Evolutionary conservation across 2,888 invertebrate genomes (phyloP).

Genomic region (Drosophila nr. perissopoda): DNA sequence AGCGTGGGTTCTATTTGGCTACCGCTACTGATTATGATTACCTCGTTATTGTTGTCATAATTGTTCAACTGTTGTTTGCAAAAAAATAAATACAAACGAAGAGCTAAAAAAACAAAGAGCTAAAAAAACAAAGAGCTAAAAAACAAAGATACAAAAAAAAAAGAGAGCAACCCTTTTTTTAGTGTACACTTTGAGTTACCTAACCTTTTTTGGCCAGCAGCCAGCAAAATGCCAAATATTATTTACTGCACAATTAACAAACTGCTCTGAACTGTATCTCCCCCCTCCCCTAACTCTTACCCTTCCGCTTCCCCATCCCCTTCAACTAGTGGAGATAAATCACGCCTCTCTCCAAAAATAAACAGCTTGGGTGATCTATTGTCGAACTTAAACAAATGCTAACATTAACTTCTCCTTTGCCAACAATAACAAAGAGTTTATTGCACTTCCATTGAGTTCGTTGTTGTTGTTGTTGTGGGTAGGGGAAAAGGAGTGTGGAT

Average conservation of each 20-base stretch:
- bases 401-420: conserved; percentile 66
- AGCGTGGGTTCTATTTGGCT: conserved; percentile 61
- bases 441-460: conserved; percentile 67
- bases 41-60: conserved; percentile 65
- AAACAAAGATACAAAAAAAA: not conserved
- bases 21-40: conserved; percentile 73
- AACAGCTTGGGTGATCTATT: conserved; percentile 58
- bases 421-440: conserved; percentile 76
- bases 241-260: conserved; percentile 10
- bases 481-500: not conserved
- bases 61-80: conserved; percentile 55
- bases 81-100: conserved; percentile 22
- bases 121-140: not conserved
- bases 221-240: not conserved
- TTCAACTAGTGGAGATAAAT: conserved; percentile 21
- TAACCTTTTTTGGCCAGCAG: not conserved
- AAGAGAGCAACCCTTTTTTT: not conserved
- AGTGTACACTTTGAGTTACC: not conserved
- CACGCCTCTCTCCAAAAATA: conserved; percentile 56
- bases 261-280: too few species aligned
- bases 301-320: not conserved
- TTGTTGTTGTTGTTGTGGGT: not conserved
- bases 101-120: not conserved
- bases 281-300: too few species aligned
- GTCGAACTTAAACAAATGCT: conserved; percentile 61